Evolutionary conservation across 1,140 invertebrate genomes (phyloP), one percentile per base, ranked within the genome.

Genomic region (Drosophila leontia): DNA sequence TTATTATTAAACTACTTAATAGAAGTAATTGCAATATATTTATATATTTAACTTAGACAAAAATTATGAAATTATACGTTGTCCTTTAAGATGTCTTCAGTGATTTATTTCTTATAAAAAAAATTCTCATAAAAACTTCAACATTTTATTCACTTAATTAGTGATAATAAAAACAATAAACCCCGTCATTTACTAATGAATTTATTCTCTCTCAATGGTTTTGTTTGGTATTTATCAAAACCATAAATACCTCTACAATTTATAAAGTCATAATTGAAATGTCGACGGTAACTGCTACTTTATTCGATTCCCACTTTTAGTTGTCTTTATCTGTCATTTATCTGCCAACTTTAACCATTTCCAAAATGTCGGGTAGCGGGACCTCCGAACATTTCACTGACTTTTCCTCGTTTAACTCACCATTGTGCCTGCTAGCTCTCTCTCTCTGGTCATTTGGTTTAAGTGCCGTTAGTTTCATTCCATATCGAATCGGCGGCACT

Each of bases 401-500:
- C 69, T 71, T 72, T 72, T 72, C 29, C 39, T 59, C 53, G 65
- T 37, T 72, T 59, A 72, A 58, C 50, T 59, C 48, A 37, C 64
- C 80, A 87, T 50, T 80, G 84, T 87, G 71, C 68, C 41, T 60
- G 47, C 44, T 13, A 0, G 2, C 45, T 29, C 13, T 15, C 47
- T 29, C 47, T 51, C 48, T 23, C 29, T 55, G 72, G 65, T 58
- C 63, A 87, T 88, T 87, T 69, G 51, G 72, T 55, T 78, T 88
- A 82, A 83, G 60, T 79, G 80, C 58, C 63, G 69, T 88, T 71
- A 78, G 72, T 71, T 87, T 74, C 70, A 57, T 71, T 80, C 75
- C 57, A 63, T 64, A 79, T 74, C 63, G 74, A 59, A 77, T 67
- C 34, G 53, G 23, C n/a, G 41, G 69, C 68, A 64, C 68, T 62